Evolutionary conservation across 2,888 invertebrate genomes (phyloP), one percentile per base, ranked within the genome.

Genomic region (Cotesia congregata): DNA sequence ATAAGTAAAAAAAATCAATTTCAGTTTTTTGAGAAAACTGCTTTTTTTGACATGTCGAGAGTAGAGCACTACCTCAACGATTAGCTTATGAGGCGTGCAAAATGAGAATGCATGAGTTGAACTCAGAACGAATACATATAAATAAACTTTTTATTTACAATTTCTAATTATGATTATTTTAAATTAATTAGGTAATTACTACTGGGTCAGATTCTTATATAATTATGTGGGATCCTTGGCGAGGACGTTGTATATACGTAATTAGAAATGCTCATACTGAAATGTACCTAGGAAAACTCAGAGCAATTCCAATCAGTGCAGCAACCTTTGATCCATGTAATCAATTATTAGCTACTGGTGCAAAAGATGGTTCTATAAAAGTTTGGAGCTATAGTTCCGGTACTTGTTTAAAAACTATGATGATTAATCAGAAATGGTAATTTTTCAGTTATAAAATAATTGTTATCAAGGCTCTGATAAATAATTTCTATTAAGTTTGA

Each of bases 381-480:
- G 91, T 96, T 50, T 97, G 97, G 97, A 95, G 96, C 88, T 96
- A 96, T 85, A 95, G 95, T 85, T 94, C 94, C 38, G 95, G 95
- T 0, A 91, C 92, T 6, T 95, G 95, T 83, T 87, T 95, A 78
- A 90, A 94, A 79, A 92, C 92, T 74, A 93, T 96, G 93, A 88
- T 90, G 40, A 93, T 94, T 20, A 92, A 92, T 80, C 89, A 91
- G 76, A 92, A 92, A 85, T 91, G 92, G 87, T 93, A 50, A 92
- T 83, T 91, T 30, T 30, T 30, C 30, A 30, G 38, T 20, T 20
- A 20, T 65, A 30, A 65, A 65, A 65, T 30, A 65, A 65, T 30
- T 20, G 17, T 5, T 15, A 9, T 5, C 12, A 67, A 67, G 30
- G 30, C 30, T 38, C n/a, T 40, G 39, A n/a, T 40, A 69, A 69